Evolutionary conservation across 2,888 invertebrate species (phyloP), one percentile per base, ranked within the genome.

Genomic region (Punctoribates punctum): DNA sequence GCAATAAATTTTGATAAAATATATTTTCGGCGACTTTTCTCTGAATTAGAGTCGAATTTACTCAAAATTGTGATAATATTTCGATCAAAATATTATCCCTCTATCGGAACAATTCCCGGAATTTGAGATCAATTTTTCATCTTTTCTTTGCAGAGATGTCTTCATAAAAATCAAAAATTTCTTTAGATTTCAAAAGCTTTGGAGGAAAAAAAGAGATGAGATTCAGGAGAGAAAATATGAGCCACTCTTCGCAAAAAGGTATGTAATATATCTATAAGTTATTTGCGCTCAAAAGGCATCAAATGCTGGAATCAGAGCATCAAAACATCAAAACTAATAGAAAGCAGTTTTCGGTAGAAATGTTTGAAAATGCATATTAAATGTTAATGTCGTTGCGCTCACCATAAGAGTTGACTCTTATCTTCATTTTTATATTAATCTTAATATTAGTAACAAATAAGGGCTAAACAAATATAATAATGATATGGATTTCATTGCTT

Each of bases 381-480:
- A 48, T 48, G 13, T 48, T 15, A 48, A 3, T 48, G 48, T 13
- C 48, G 3, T 25, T 57, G 11, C 57, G n/a, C n/a, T 57, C 57
- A 25, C 5, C 11, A 2, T 17, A 20, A 57, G 54, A 57, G 57
- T 57, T 3, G 20, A 20, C 25, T 8, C 57, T 17, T 57, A 25
- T 57, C 25, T 57, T 20, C 57, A 20, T n/a, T 17, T 25, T 17
- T 57, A 57, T 57, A 34, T 57, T 17, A 57, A 57, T 57, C 57
- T 57, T 25, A 17, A 25, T 57, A 57, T 57, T 57, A 57, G 57
- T 57, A 17, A 57, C n/a, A 57, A 57, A 57, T 57, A 57, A 17
- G n/a, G 20, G n/a, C 57, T 57, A 57, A 57, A 57, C 23, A 57
- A 57, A 57, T 34, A 34, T 25, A 57, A 25, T 57, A 57, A 57